Percentiles rank a stretch among this genome's conserved stretches.
phyloP scores from a whole-genome alignment of 2,888 invertebrate genomes.

The Diachrysia chrysitis region DNA sequence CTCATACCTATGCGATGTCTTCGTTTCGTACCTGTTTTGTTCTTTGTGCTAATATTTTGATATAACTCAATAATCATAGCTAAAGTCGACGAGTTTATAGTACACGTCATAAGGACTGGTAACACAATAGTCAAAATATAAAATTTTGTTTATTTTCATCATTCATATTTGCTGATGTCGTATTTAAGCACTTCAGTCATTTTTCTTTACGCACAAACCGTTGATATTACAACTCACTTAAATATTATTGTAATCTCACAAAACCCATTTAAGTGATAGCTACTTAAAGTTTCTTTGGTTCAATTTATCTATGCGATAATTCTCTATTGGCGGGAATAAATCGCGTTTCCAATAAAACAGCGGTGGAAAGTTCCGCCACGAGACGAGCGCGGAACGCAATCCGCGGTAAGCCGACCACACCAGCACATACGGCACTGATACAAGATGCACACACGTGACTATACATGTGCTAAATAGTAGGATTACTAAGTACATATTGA shows the following conservation, averaged over 20 bases:
- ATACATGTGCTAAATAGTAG: not conserved
- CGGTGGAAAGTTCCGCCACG: not conserved
- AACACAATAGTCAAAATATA: too few relatives aligned
- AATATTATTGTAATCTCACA: not conserved
- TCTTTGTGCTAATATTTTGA: too few relatives aligned
- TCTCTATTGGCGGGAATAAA: conserved; percentile 3
- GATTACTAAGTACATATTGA: too few relatives aligned
- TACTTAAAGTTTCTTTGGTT: not conserved
- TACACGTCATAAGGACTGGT: not conserved
- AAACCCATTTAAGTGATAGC: not conserved
- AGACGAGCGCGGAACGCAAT: not conserved
- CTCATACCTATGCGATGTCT: too few relatives aligned
- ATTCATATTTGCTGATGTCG: too few relatives aligned
- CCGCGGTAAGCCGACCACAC: not conserved
- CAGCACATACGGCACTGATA: not conserved
- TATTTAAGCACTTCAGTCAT: too few relatives aligned
- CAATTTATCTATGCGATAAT: conserved; percentile 5
- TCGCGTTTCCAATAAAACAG: conserved; percentile 2
- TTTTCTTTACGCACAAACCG: not conserved
- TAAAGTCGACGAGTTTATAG: not conserved
- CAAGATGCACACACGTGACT: not conserved
- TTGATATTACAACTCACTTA: not conserved
- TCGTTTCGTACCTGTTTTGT: too few relatives aligned
- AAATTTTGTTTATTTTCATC: too few relatives aligned
- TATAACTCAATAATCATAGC: too few relatives aligned